Evolutionary conservation across 2,888 invertebrate genomes (phyloP), one percentile per base, ranked within the genome.

Genomic region (Biston stratarius): DNA sequence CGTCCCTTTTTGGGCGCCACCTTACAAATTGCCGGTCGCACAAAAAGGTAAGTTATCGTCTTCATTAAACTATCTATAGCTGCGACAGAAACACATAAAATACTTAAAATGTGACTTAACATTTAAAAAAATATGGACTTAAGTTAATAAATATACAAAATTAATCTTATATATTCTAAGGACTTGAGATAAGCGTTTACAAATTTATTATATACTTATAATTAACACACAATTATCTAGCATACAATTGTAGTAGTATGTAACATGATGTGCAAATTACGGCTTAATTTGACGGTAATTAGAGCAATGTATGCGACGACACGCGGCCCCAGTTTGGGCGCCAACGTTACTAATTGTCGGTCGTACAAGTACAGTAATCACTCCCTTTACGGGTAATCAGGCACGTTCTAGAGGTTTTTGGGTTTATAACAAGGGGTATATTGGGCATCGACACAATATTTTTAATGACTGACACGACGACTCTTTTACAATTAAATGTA

Each of bases 281-380:
- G 42, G 15, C 51, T 49, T 53, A 52, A 56, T 61, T 51, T 34
- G 40, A 12, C 58, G 49, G 69, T 76, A 74, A 78, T 77, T 72
- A 60, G 72, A 68, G 72, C 61, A 65, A 71, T 67, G 62, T 64
- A 70, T 69, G 56, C 63, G 48, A 44, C 47, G 53, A 24, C 73
- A 71, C 66, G 73, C 56, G 40, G 69, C 64, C 64, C 65, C 73
- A 57, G 56, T 71, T 67, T 74, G 75, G 75, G 71, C 74, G 75
- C 75, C 75, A 75, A 64, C 71, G 67, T 67, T 69, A 64, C 71
- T 75, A 76, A 76, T 76, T 74, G 75, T 68, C 60, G 75, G 73
- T 73, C 63, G 66, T 65, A 57, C 69, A 67, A 72, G 65, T 64
- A 68, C 45, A 34, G 61, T 53, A 52, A 66, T 66, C 47, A 45